Evolutionary conservation across 2,797 vertebrate genomes (phyloP).

Genomic region (Onychomys torridus): DNA sequence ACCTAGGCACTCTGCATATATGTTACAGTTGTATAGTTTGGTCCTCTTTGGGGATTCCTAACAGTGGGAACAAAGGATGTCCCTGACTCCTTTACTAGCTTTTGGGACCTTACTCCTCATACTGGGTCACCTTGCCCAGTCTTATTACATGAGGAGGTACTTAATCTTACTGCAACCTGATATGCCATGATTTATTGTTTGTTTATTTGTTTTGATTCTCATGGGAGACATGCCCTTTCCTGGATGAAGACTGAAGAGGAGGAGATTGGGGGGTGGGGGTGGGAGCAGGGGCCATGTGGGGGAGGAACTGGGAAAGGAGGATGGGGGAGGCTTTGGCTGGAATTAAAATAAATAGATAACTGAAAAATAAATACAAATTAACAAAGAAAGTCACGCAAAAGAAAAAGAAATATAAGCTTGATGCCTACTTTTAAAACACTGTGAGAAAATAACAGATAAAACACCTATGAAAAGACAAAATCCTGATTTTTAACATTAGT

Average conservation of each 20-base stretch:
- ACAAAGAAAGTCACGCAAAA: no score
- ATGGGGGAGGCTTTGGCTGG: no score
- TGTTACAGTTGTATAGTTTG: not conserved
- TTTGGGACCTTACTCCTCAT: not conserved
- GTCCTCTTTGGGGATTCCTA: not conserved
- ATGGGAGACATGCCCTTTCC: not conserved
- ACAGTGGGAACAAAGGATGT: not conserved
- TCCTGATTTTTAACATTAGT: no score
- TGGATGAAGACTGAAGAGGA: not conserved
- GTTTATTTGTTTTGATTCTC: not conserved
- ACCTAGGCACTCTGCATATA: not conserved
- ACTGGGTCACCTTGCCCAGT: not conserved
- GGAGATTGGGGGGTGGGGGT: no score
- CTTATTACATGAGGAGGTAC: not conserved
- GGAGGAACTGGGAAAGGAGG: no score
- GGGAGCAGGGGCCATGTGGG: no score
- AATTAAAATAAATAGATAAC: no score
- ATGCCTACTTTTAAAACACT: not conserved
- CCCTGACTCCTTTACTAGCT: not conserved
- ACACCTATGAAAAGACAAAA: no score
- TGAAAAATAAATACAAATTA: no score
- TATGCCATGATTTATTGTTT: not conserved
- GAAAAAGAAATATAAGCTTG: no score
- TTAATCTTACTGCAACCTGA: not conserved
- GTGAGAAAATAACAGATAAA: no score